Evolutionary conservation across 2,797 vertebrate species (phyloP).

Genomic region (Brotula barbata): DNA sequence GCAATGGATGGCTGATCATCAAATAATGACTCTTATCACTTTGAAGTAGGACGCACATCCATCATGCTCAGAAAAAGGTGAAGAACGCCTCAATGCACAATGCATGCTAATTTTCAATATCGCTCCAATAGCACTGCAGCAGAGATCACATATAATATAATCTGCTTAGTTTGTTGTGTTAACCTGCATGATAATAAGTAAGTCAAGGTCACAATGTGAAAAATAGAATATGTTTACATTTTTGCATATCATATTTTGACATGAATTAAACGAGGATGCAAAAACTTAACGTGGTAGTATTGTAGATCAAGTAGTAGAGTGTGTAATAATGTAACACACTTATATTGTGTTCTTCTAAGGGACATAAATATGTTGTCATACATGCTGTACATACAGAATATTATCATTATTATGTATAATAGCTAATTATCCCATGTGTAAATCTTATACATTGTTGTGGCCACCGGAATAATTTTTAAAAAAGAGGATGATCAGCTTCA

Average conservation of each 20-base stretch:
- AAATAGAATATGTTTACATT: slow-evolving; percentile 57
- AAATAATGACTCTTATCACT: slow-evolving; percentile 78
- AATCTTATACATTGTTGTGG: background rate
- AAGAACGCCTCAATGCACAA: slow-evolving; percentile 57
- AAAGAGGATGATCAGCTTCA: slow-evolving; percentile 14
- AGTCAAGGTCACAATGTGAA: slow-evolving; percentile 64
- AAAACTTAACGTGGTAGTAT: too few species aligned
- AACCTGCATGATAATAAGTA: slow-evolving; percentile 38
- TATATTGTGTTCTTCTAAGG: slow-evolving; percentile 2
- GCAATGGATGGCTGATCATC: slow-evolving; percentile 77
- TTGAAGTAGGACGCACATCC: slow-evolving; percentile 66
- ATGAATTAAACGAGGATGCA: too few species aligned
- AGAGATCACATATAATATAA: slow-evolving; percentile 69
- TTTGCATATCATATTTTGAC: slow-evolving; percentile 51
- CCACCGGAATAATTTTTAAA: background rate
- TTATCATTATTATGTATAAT: too few species aligned
- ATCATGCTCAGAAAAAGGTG: slow-evolving; percentile 73
- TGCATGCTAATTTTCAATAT: slow-evolving; percentile 73
- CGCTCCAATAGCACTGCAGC: slow-evolving; percentile 63
- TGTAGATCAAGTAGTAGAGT: background rate
- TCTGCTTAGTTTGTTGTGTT: slow-evolving; percentile 56
- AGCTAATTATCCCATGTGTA: background rate
- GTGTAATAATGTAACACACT: slow-evolving; percentile 4
- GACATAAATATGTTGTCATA: slow-evolving; percentile 7
- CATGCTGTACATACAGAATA: background rate